Percentiles rank a stretch among this genome's conserved stretches.
Conservation (phyloP, 2,888 invertebrate genomes). For the Ceramica pisi region DNA sequence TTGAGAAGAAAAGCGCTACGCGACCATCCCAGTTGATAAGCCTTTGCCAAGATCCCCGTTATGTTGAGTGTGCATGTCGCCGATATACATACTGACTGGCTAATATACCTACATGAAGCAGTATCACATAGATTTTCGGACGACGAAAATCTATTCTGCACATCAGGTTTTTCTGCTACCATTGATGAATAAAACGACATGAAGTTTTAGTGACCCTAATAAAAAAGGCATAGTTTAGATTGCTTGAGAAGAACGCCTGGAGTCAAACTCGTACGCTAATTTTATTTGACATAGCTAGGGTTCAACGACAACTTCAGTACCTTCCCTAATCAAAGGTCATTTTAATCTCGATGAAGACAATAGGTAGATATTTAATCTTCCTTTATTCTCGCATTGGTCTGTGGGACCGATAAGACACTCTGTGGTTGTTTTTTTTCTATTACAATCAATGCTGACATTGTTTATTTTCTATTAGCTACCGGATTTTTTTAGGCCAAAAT, state of each 20-base stretch:
- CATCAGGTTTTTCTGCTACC: background rate
- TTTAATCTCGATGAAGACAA: no score
- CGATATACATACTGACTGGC: slow-evolving; percentile 38
- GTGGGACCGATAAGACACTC: no score
- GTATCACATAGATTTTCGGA: background rate
- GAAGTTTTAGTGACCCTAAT: slow-evolving; percentile 1
- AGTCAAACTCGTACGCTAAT: background rate
- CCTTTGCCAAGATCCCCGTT: slow-evolving; percentile 57
- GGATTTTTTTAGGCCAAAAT: no score
- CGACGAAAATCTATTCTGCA: slow-evolving; percentile 4
- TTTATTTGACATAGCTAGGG: background rate
- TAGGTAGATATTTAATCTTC: no score
- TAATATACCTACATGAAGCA: slow-evolving; percentile 27
- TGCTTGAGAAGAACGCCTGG: background rate
- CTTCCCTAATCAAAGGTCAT: background rate
- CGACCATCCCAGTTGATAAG: slow-evolving; percentile 58
- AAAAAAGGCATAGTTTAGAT: background rate
- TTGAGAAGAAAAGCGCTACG: slow-evolving; percentile 58
- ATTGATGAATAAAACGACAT: background rate
- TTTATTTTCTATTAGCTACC: no score
- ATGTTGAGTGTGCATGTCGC: slow-evolving; percentile 57
- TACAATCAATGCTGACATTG: no score
- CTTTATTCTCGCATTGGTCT: no score
- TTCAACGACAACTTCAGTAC: background rate
- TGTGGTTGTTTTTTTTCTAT: no score